Evolutionary conservation across 1,140 invertebrate genomes (phyloP), one percentile per base, ranked within the genome.

Genomic region (Uloborus diversus): DNA sequence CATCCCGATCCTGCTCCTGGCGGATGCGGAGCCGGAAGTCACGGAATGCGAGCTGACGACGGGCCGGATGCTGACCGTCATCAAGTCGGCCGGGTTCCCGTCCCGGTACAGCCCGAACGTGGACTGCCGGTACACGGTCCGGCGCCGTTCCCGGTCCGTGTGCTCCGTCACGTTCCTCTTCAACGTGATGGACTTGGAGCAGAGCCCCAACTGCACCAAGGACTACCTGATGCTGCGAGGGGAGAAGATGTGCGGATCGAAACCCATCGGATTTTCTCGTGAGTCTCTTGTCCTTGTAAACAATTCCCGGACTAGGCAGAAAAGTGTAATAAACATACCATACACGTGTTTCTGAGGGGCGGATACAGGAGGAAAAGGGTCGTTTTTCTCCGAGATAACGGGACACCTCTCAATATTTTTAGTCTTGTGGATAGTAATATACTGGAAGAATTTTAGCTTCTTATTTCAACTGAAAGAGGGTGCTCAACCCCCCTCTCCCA

Each of bases 111-210:
- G 56, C 20, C 33, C 82, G 20, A 76, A 76, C 35, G 76, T 79
- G 4, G 81, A 82, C 25, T 82, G 82, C 59, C 59, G 64, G 37
- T 82, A 82, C 66, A 73, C 75, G 17, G 69, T 82, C 13, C 75
- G 81, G 3, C 27, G 82, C 3, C 30, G 76, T 30, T 57, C 57
- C 14, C 20, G 56, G 47, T 62, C 70, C n/a, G 75, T 76, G 13
- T 82, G 82, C 42, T 81, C 82, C 1, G 81, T 82, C 11, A 81
- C 81, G n/a, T 79, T 82, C 28, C 76, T 81, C 53, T 82, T 81
- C 61, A 81, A 82, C 32, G 80, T 82, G 2, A 73, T 82, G 65
- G 82, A 82, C 42, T 33, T 82, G 42, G 81, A 82, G 57, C 53
- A 51, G 51, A 65, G 65, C 32, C 61, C 51, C 3, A 80, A 73